Base-by-base conservation (phyloP, 2,113 vertebrate genomes). In the Prochilodus magdalenae region DNA sequence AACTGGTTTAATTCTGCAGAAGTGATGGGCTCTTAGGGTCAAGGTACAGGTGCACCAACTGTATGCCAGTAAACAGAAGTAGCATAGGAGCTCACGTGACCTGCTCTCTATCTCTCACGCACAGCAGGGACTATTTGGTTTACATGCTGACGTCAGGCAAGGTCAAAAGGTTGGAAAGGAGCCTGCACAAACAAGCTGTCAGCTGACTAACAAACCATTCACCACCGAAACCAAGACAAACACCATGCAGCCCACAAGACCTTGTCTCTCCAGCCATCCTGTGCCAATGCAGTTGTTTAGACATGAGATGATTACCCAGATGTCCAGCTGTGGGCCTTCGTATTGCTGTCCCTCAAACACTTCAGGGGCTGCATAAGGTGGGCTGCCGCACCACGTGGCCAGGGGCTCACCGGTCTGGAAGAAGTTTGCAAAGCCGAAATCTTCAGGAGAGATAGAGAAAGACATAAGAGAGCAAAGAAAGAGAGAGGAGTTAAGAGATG, bases 351-450 rank as follows among this genome's bases (percentile, higher is more conserved):
- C 98, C 89, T 99, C 98, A 82, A 99, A 99, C 30, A 99, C 98
- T 85, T 99, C 98, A 0, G 98, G 98, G 80, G 98, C 98, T 59
- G 98, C 98, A 0, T 99, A 99, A 0, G 98, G 98, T 6, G 98
- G 98, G 90, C 98, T 99, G 77, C 98, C 98, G 71, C 98, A 99
- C 97, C 98, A 99, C 0, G 98, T 99, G 1, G 95, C 94, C 89
- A 99, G 91, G 74, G 96, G 96, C 89, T 98, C 95, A 16, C 98
- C 98, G 0, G 91, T 95, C 92, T 96, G 95, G 89, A 98, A 99
- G 94, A 99, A 99, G 90, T 99, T 99, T 78, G 97, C 98, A 87
- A 99, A 99, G 82, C 98, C 98, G 90, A 99, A 99, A 93, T 99
- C 98, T 99, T 91, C 77, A 90, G n/a, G 30, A 36, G 20, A 55